A percentile compares a stretch with the other conserved stretches of the same genome.
Evolutionary conservation across 2,888 invertebrate genomes (phyloP).

Genomic region (Sphaeridia pumilis): DNA sequence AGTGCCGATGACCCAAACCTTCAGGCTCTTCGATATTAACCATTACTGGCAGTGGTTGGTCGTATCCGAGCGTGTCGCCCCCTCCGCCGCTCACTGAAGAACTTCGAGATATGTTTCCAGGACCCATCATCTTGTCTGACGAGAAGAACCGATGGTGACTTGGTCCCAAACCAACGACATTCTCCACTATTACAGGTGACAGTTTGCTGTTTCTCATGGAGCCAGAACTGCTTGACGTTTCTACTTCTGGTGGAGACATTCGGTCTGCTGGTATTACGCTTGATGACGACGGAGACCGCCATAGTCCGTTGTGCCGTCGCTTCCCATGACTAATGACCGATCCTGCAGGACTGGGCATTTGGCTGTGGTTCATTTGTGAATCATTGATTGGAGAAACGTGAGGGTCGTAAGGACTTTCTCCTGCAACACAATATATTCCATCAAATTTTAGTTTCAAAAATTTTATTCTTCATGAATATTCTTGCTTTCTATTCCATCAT

Average conservation of each 20-base stretch:
- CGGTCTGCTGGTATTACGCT: background rate
- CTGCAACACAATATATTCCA: too few species aligned
- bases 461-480: too few species aligned
- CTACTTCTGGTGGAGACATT: background rate
- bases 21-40: background rate
- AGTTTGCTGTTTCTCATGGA: background rate
- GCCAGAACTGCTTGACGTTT: background rate
- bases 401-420: background rate
- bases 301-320: background rate
- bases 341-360: background rate
- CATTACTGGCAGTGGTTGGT: background rate
- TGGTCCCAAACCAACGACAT: background rate
- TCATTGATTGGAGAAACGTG: background rate
- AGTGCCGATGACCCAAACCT: background rate
- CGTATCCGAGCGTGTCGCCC: background rate
- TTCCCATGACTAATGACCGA: slow-evolving; percentile 1
- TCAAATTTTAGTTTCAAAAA: too few species aligned
- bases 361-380: background rate
- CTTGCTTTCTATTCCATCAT: too few species aligned
- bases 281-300: background rate
- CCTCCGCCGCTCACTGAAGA: background rate
- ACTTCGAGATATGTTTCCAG: background rate
- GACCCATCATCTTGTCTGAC: background rate
- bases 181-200: background rate
- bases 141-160: background rate